Conservation (phyloP, 2,113 vertebrate genomes). For the Paralichthys olivaceus region DNA sequence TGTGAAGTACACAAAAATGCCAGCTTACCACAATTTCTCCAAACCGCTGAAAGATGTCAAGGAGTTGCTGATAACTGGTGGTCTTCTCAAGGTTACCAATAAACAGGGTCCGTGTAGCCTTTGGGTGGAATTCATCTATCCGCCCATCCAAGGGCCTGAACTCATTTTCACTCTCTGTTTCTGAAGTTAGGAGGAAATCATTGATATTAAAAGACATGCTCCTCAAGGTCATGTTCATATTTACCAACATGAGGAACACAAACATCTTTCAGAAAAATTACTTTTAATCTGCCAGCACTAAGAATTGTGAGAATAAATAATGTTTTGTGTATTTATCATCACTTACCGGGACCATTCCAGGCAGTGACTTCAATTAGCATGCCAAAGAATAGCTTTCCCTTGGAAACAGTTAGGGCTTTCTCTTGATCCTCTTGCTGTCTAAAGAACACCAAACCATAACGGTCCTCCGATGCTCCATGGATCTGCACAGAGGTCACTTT, state of each 20-base stretch:
- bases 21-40: constrained; percentile 96
- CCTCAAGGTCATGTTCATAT: background rate
- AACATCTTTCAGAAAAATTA: background rate
- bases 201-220: background rate
- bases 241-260: background rate
- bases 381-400: constrained; percentile 98
- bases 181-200: constrained; percentile 69
- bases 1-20: background rate
- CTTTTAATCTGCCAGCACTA: background rate
- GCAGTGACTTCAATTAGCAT: constrained; percentile 99
- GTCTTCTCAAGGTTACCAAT: constrained; percentile 99
- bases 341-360: constrained; percentile 96
- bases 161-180: constrained; percentile 99
- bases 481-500: constrained; percentile 99
- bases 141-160: constrained; percentile 97
- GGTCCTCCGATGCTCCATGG: constrained; percentile 94
- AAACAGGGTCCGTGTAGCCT: constrained; percentile 97
- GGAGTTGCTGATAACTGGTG: constrained; percentile 96
- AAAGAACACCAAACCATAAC: constrained; percentile 97
- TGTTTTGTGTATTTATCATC: background rate
- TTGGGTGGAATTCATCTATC: constrained; percentile 98
- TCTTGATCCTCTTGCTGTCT: constrained; percentile 99
- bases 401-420: constrained; percentile 94
- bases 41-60: constrained; percentile 96
- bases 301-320: background rate